Conservation (phyloP, 2,888 invertebrate genomes). For the Trichogramma evanescens region DNA sequence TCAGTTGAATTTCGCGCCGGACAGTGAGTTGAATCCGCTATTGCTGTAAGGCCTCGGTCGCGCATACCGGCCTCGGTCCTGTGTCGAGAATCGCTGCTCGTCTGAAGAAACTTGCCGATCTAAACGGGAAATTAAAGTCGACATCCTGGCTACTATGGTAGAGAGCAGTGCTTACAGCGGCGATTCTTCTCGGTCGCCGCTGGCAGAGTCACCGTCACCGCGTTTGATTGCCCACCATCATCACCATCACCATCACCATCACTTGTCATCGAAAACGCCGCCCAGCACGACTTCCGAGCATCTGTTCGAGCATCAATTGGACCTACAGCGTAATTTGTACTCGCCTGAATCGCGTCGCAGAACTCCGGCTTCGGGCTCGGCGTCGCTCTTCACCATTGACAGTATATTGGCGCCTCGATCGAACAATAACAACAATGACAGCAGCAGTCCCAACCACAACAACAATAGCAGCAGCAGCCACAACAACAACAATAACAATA, state of each 20-base stretch:
- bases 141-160: constrained; percentile 35
- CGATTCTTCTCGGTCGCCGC: constrained; percentile 44
- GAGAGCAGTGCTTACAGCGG: constrained; percentile 43
- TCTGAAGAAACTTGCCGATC: not conserved
- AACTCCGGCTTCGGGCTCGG: constrained; percentile 25
- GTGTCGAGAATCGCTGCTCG: no score
- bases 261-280: not conserved
- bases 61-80: no score
- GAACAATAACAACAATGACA: constrained; percentile 28
- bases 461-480: no score
- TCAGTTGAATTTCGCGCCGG: no score
- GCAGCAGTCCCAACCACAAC: no score
- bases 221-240: constrained; percentile 25
- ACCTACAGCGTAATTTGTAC: not conserved
- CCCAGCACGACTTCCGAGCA: constrained; percentile 20
- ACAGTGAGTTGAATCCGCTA: no score
- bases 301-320: constrained; percentile 28
- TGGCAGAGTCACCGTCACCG: constrained; percentile 43
- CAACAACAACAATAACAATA: no score
- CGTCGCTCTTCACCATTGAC: constrained; percentile 75
- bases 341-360: constrained; percentile 33
- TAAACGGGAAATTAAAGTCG: not conserved
- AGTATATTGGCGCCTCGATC: constrained; percentile 74
- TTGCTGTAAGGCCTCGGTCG: no score
- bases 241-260: not conserved